Evolutionary conservation across 2,888 invertebrate species (phyloP).

Genomic region (Podotricha telesiphe): DNA sequence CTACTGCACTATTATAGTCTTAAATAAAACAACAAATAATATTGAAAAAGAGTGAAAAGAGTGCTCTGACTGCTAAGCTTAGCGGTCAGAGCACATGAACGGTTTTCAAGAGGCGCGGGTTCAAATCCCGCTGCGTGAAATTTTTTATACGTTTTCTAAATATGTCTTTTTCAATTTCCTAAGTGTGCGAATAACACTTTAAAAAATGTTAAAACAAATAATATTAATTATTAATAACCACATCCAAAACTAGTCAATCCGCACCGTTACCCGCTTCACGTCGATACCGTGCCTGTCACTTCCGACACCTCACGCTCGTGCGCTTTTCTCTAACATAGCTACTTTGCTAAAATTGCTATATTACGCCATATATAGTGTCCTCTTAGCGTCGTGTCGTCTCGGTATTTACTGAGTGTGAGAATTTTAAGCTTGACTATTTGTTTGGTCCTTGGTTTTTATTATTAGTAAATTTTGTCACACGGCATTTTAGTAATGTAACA

Average conservation of each 20-base stretch:
- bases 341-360: slow-evolving; percentile 26
- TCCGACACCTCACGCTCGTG: slow-evolving; percentile 42
- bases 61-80: too few species aligned
- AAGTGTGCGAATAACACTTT: too few species aligned
- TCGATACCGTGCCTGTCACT: slow-evolving; percentile 46
- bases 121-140: too few species aligned
- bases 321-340: slow-evolving; percentile 38
- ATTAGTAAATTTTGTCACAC: too few species aligned
- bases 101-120: too few species aligned
- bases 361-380: background rate
- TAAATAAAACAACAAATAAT: background rate
- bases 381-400: background rate
- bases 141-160: too few species aligned
- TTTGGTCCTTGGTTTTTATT: background rate
- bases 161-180: too few species aligned
- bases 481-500: too few species aligned
- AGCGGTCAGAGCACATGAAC: too few species aligned
- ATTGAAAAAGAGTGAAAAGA: too few species aligned
- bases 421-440: background rate
- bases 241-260: slow-evolving; percentile 19
- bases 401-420: background rate
- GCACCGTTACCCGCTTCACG: slow-evolving; percentile 28
- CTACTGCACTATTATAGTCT: too few species aligned
- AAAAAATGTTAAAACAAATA: too few species aligned
- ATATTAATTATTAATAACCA: slow-evolving; percentile 12